Evolutionary conservation across 2,888 invertebrate species (phyloP).

Genomic region (Girardia tigrina): DNA sequence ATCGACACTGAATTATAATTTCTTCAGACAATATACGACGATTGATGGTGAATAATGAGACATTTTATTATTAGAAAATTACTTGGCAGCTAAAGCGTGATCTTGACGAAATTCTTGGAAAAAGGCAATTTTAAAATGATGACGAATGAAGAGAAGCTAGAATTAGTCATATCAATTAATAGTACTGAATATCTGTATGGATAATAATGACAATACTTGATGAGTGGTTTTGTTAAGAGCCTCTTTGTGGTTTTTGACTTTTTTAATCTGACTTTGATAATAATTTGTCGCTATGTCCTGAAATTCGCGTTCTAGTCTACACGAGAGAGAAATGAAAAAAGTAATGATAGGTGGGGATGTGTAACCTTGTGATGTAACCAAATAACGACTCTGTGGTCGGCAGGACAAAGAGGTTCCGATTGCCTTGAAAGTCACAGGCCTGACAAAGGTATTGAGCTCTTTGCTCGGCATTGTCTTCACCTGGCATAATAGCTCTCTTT

Average conservation of each 20-base stretch:
- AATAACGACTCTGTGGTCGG: constrained; percentile 70
- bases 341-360: not conserved
- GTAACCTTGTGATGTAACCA: constrained; percentile 57
- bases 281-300: constrained; percentile 79
- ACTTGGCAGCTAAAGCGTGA: not conserved
- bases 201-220: too few species aligned
- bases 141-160: not conserved
- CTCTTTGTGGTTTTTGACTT: constrained; percentile 69
- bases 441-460: constrained; percentile 74
- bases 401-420: constrained; percentile 70
- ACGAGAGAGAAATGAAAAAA: constrained; percentile 35
- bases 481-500: constrained; percentile 57
- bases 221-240: constrained; percentile 77
- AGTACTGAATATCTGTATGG: not conserved
- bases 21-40: too few species aligned
- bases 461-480: constrained; percentile 64
- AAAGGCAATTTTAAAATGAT: not conserved
- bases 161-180: not conserved
- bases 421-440: constrained; percentile 77
- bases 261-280: constrained; percentile 73
- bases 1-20: too few species aligned
- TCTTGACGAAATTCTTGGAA: constrained; percentile 9
- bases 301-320: constrained; percentile 77
- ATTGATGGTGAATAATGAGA: too few species aligned
- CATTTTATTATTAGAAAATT: too few species aligned